Base-by-base conservation (phyloP, 2,888 invertebrate species). In the Cybosia mesomella region DNA sequence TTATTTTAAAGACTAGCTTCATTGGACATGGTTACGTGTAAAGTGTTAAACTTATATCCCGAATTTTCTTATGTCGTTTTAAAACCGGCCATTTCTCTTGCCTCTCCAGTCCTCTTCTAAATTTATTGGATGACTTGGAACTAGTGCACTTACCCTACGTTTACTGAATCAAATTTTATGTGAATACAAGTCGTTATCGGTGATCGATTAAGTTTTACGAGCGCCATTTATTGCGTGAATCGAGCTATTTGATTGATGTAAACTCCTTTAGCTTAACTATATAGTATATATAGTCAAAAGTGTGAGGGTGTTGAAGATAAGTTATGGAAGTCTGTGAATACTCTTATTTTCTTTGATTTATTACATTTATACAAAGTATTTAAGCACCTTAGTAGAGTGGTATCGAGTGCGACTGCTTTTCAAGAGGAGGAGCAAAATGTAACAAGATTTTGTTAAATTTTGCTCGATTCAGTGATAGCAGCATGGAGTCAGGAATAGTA, bases 131-230 rank as follows among this genome's bases (percentile, higher is more conserved):
- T 10, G 59, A 39, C 39, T 15, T 24, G 15, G 2, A 24, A 59
- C 18, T 59, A 18, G 39, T 58, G 53, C 22, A 34, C 15, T 36
- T 58, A 63, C 28, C 68, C 55, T 70, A 59, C 61, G 55, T 24
- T 15, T 66, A 58, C 68, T 70, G 69, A 68, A 70, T 76, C 54
- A 71, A 73, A 70, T 70, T 68, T 64, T 80, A 67, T 71, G 67
- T 63, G 64, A 71, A 70, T 68, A 70, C 64, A 70, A 18, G 39
- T 59, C 68, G 71, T 72, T 72, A 80, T 68, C 75, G 55, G 9
- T 72, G 72, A 80, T 80, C 81, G 78, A 78, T 80, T 78, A 74
- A 54, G 57, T 72, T 80, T 80, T 78, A 72, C 70, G 59, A 58
- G 64, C 64, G 32, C 53, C 66, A 32, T 72, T 80, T 80, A 80